Percentiles rank a stretch among this genome's conserved stretches.
phyloP scores from a whole-genome alignment of 2,888 invertebrate species.

The Drosophila aldrichi region DNA sequence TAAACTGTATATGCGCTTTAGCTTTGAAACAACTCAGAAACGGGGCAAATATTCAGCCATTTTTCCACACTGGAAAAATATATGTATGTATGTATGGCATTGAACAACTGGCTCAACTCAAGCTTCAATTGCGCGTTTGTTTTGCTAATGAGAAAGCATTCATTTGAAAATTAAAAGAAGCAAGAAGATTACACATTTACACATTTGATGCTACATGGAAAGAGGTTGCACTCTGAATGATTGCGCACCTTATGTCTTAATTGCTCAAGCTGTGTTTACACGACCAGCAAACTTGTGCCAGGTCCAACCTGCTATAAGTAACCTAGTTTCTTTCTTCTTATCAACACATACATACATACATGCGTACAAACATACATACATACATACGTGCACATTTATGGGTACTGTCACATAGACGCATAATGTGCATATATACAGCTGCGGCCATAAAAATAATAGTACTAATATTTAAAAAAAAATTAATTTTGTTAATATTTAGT shows the following conservation, averaged over 20 bases:
- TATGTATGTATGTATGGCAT: no score
- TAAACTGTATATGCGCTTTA: not conserved
- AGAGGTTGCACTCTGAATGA: constrained; percentile 2
- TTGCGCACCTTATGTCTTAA: constrained; percentile 12
- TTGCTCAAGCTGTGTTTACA: constrained; percentile 24
- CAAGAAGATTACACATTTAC: not conserved
- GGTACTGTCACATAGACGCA: no score
- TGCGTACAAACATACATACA: no score
- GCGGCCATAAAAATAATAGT: no score
- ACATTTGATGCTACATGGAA: not conserved
- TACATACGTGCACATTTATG: no score
- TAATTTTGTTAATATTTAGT: no score
- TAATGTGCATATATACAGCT: not conserved
- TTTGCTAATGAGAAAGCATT: constrained; percentile 3
- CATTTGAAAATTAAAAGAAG: constrained; percentile 2
- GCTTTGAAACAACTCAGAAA: not conserved
- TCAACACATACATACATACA: constrained; percentile 9
- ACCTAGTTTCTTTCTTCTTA: constrained; percentile 26
- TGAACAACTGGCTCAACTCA: not conserved
- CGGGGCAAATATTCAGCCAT: not conserved
- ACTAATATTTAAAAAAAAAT: no score
- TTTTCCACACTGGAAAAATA: not conserved
- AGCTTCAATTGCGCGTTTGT: not conserved
- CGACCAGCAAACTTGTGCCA: constrained; percentile 14
- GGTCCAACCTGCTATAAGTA: constrained; percentile 16